Evolutionary conservation across 64 coral and sea anemone species (phyloP), one percentile per base, ranked within the genome.

Genomic region (Astreopora myriophthalma): DNA sequence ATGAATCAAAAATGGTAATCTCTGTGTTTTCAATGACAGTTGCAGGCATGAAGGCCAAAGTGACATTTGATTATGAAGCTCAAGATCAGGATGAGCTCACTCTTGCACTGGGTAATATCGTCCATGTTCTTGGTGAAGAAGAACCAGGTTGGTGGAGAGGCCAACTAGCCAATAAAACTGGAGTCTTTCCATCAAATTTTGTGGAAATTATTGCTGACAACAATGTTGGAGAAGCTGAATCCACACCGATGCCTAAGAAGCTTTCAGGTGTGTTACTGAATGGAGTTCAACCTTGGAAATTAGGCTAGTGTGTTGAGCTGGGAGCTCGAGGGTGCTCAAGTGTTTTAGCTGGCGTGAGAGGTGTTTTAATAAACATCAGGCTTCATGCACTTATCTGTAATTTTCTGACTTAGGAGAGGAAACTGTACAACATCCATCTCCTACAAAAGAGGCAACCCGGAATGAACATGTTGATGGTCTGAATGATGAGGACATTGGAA

Each of bases 101-200:
- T 20, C 42, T 98, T 7, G 51, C 87, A 75, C 7, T 80, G 29
- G 87, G 88, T 74, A 91, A 93, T 34, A 24, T 93, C 9, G 80
- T 98, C 35, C 75, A 98, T 40, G 37, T 98, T 4, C 36, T 98
- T 32, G 16, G 51, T 0, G 90, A 93, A n/a, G 81, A 93, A 16
- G 93, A 98, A 23, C 79, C 85, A 5, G 96, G 96, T 1, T 98
- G 96, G 96, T 98, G 96, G 96, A 76, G 89, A 48, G 96, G 96
- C 13, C 85, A 46, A 6, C 14, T 93, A 1, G 52, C 51, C 35
- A 90, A 87, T 22, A 89, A 85, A 14, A 74, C 42, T 82, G 96
- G 96, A 2, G 90, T 98, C 22, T 95, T 98, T 52, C 96, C 96
- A 44, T 89, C 94, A 24, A 98, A 98, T 76, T 98, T 98, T 86